phyloP scores from a whole-genome alignment of 2,113 vertebrate species.

The Elephantulus edwardii region DNA sequence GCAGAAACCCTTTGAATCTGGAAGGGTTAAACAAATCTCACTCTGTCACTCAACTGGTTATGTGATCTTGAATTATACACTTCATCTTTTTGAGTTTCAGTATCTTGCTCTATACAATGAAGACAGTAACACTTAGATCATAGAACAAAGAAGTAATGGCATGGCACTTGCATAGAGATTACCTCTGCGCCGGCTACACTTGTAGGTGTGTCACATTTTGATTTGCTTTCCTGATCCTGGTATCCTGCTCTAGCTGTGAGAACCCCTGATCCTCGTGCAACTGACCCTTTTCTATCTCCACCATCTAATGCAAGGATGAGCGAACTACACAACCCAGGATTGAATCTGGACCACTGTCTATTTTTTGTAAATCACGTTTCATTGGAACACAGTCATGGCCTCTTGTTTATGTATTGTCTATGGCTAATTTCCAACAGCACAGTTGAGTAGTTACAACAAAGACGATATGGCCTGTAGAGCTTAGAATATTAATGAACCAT shows the following conservation, averaged over 20 bases:
- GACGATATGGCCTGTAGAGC: not conserved
- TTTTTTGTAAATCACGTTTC: conserved; percentile 22
- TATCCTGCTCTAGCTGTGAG: not conserved
- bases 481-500: not conserved
- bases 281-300: not conserved
- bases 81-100: not conserved
- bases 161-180: not conserved
- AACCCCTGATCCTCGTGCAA: not conserved
- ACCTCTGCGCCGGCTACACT: rapidly evolving
- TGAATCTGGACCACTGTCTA: not conserved
- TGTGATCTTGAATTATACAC: not conserved
- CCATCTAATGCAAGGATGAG: not conserved
- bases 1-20: not conserved
- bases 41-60: not conserved
- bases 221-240: not conserved
- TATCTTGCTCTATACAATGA: not conserved
- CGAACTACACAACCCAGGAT: not conserved
- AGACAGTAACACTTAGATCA: not conserved
- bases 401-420: not conserved
- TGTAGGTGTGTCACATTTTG: not conserved
- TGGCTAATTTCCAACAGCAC: not conserved
- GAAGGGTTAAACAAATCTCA: not conserved
- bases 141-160: not conserved
- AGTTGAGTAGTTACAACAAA: not conserved
- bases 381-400: not conserved